These are phyloP conservation scores for Siderastrea radians DNA, from an alignment of 92 coral and sea anemone species.

Conservation along the genomic window DNA sequence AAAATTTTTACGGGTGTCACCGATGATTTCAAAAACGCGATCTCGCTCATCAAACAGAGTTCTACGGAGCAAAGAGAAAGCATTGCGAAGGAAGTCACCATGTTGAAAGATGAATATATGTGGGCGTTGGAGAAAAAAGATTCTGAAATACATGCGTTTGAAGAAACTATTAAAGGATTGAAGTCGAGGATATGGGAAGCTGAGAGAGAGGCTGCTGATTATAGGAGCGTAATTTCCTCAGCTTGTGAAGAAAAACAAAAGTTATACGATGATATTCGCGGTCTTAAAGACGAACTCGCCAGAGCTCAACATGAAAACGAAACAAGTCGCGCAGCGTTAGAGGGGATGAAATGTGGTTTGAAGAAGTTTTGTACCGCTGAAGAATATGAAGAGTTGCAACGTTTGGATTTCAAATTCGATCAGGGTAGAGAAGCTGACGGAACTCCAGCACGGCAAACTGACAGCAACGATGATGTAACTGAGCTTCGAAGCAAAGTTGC, in stretches of 20 bases:
- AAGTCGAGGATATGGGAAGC: constrained; percentile 10
- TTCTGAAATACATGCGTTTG: neutral
- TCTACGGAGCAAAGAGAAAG: constrained; percentile 12
- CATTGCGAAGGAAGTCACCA: constrained; percentile 4
- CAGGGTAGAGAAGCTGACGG: neutral
- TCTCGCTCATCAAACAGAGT: constrained; percentile 1
- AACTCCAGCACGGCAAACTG: neutral
- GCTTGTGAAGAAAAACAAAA: constrained; percentile 20
- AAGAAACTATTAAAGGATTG: constrained; percentile 11
- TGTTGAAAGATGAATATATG: constrained; percentile 5
- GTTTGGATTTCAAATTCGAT: constrained; percentile 3
- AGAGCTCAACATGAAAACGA: constrained; percentile 5
- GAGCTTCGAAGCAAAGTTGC: constrained; percentile 1
- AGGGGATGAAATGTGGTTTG: constrained; percentile 11
- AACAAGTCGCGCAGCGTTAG: constrained; percentile 10
- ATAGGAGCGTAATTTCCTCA: neutral
- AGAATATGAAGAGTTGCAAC: constrained; percentile 39
- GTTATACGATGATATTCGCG: constrained; percentile 14
- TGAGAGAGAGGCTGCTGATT: neutral
- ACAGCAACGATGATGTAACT: neutral
- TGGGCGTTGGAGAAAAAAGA: constrained; percentile 32
- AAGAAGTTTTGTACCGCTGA: constrained; percentile 38
- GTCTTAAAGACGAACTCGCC: constrained; percentile 18
- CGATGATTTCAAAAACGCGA: constrained; percentile 31
- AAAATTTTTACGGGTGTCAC: constrained; percentile 18